Evolutionary conservation across 2,888 invertebrate genomes (phyloP), one percentile per base, ranked within the genome.

Genomic region (Microplitis deprimator): DNA sequence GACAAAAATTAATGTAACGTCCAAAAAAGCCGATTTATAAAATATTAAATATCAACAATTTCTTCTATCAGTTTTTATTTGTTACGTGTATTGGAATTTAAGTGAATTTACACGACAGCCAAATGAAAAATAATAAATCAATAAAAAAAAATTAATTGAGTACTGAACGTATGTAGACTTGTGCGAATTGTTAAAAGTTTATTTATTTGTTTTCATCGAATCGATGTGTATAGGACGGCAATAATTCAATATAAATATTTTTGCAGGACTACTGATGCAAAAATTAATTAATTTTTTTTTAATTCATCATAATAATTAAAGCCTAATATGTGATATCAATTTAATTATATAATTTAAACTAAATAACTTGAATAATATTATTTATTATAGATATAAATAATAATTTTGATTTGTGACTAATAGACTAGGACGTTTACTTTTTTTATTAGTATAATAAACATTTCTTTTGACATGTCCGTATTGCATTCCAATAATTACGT

Each of bases 191-290:
- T 68, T 61, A 39, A 41, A 29, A 7, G 20, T 65, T 16, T 41
- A 68, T 68, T 68, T 39, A 29, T 20, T 59, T 20, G 73, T 50
- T 64, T 38, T 80, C 78, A 77, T 83, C 83, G 82, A 83, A 82
- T 87, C 87, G 87, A 87, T 87, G 87, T 87, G 83, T 83, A 77
- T 82, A 85, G 87, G 87, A 87, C 87, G 87, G 87, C 87, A 86
- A 83, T 81, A 80, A 82, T 73, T 84, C 81, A 83, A 83, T 84
- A 71, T 79, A 77, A 78, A 82, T 81, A 20, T 39, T 41, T 20
- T 29, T 40, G n/a, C 20, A 60, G 29, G 6, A 29, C 29, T 70
- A 20, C n/a, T 69, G 8, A 61, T 64, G 6, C 17, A 38, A 38
- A 17, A 13, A 16, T 10, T n/a, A 38, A 59, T 39, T 17, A 41